Percentiles rank a stretch among this genome's conserved stretches.
Conservation (phyloP, 2,113 vertebrate species). For the Pungitius pungitius region DNA sequence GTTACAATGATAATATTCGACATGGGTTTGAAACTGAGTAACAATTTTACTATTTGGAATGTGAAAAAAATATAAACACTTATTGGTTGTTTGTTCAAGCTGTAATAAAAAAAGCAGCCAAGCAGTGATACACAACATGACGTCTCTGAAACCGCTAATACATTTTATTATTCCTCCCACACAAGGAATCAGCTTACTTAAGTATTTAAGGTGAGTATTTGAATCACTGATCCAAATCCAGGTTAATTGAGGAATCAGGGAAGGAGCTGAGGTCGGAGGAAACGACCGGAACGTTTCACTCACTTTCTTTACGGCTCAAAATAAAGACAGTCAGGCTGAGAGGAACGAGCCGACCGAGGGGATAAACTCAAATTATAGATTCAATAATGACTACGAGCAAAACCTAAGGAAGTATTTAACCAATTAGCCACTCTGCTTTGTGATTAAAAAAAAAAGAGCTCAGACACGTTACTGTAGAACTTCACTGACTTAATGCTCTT, state of each 20-base stretch:
- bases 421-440: neutral
- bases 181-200: neutral
- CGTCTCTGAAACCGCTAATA: neutral
- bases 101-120: neutral
- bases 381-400: neutral
- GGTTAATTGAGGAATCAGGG: conserved; percentile 5
- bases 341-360: conserved; percentile 1
- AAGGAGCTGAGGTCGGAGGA: conserved; percentile 9
- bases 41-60: neutral
- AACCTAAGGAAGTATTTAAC: conserved; percentile 15
- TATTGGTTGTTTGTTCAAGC: neutral
- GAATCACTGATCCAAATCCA: conserved; percentile 1
- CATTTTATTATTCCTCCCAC: neutral
- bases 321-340: neutral
- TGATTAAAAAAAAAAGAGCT: conserved; percentile 1
- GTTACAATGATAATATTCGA: neutral
- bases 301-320: neutral
- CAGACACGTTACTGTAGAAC: neutral
- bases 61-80: neutral
- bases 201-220: neutral
- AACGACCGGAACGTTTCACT: conserved; percentile 1
- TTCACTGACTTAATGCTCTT: conserved; percentile 1
- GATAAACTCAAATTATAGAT: conserved; percentile 14
- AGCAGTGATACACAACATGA: neutral
- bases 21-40: neutral